These are phyloP conservation scores for Xiphydria camelus DNA, from an alignment of 2,888 invertebrate genomes.

Conservation along the genomic window DNA sequence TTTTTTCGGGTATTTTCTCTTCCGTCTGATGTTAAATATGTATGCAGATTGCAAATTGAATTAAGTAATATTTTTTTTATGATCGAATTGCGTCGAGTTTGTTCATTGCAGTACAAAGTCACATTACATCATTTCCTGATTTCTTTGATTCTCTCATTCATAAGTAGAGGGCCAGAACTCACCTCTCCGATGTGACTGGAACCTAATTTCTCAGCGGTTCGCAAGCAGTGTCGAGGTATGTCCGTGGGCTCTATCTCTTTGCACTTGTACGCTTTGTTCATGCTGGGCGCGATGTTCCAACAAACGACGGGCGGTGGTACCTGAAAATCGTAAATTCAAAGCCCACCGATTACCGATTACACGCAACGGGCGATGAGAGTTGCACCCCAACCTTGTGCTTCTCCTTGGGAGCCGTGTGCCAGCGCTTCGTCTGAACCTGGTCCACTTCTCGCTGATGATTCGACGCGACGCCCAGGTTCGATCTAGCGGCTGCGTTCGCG, in stretches of 20 bases:
- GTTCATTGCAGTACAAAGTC: no score
- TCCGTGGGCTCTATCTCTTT: constrained; percentile 63
- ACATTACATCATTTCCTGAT: no score
- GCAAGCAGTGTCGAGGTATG: constrained; percentile 63
- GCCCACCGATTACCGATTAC: neutral
- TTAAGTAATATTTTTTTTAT: no score
- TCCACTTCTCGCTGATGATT: constrained; percentile 53
- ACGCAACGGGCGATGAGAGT: no score
- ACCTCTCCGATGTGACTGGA: constrained; percentile 65
- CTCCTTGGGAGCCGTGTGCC: constrained; percentile 65
- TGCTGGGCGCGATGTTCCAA: constrained; percentile 67
- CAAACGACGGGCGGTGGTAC: constrained; percentile 63
- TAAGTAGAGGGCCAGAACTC: no score
- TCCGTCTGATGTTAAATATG: no score
- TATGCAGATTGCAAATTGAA: no score
- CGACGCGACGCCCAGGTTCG: constrained; percentile 50
- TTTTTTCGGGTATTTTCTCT: no score
- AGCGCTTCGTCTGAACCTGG: constrained; percentile 61
- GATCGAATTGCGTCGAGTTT: no score
- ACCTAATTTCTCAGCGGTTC: constrained; percentile 63
- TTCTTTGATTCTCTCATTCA: no score
- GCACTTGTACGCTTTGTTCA: constrained; percentile 65
- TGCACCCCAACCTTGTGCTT: constrained; percentile 63
- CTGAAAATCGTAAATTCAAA: constrained; percentile 46
- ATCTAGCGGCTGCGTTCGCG: constrained; percentile 41